phyloP scores from a whole-genome alignment of 2,888 invertebrate genomes.

The Dryobota labecula region DNA sequence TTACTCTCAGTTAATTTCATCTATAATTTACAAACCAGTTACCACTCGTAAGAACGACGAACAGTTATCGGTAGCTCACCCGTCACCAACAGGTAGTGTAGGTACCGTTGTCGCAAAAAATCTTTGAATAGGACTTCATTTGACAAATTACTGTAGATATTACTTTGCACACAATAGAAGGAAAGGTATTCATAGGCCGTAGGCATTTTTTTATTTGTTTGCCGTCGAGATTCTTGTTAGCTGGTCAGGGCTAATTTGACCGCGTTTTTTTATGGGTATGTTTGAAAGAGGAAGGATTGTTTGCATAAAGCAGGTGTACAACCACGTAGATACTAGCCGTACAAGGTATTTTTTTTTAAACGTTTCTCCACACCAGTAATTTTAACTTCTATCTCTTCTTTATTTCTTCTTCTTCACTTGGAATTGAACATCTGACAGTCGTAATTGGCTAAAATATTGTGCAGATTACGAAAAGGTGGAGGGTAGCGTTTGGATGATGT shows the following conservation, averaged over 20 bases:
- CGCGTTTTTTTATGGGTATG: background rate
- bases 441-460: too few species aligned
- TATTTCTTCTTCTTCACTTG: too few species aligned
- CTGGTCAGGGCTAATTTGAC: slow-evolving; percentile 18
- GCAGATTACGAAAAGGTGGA: too few species aligned
- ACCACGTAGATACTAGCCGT: background rate
- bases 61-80: slow-evolving; percentile 45
- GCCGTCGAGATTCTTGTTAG: slow-evolving; percentile 14
- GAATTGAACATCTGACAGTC: too few species aligned
- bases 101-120: slow-evolving; percentile 60
- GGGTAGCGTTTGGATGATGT: too few species aligned
- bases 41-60: slow-evolving; percentile 3
- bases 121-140: slow-evolving; percentile 25
- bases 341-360: too few species aligned
- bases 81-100: slow-evolving; percentile 33
- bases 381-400: too few species aligned
- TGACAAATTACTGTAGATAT: slow-evolving; percentile 38
- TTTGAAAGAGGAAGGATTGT: background rate
- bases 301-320: background rate
- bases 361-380: too few species aligned
- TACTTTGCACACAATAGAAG: slow-evolving; percentile 50
- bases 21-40: slow-evolving; percentile 30
- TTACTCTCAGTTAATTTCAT: slow-evolving; percentile 23
- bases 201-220: slow-evolving; percentile 1
- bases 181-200: slow-evolving; percentile 14